Base-by-base conservation (phyloP, 2,113 vertebrate genomes). In the Promerops cafer region DNA sequence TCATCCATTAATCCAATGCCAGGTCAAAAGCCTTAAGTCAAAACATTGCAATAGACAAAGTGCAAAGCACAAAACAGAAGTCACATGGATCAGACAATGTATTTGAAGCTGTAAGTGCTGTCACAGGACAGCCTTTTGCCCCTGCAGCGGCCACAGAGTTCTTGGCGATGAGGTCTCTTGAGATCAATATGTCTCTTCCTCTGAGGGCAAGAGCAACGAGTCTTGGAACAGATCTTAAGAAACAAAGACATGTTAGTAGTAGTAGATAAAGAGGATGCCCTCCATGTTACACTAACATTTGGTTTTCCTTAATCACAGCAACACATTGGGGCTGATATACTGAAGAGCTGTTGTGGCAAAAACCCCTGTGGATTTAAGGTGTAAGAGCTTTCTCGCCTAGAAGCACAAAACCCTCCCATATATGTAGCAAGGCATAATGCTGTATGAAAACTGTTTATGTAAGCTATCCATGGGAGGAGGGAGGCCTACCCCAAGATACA, bases 111-210 rank as follows among this genome's bases (percentile, higher is more conserved):
- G 95, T 98, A 99, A 74, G 98, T 99, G 93, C 96, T 98, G 27
- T 99, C 99, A 60, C 99, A 99, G 95, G 99, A 99, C 87, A 99
- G 96, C 95, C 93, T 98, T 97, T 98, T 99, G 84, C 98, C 99
- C 96, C 97, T 99, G 98, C 99, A 99, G 95, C 99, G 99, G 26
- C 99, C 99, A 59, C 99, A 99, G 30, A 99, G 97, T 65, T 99
- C 99, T 96, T 99, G 99, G 44, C 99, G 98, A 83, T 99, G 99
- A 91, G 99, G 99, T 61, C 98, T 98, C 93, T 98, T 98, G 86
- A 99, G 98, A 91, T 99, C 99, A 54, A 99, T 98, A 68, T 99
- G 99, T 77, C 99, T 98, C 97, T 98, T 99, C 98, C 98, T 99
- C 96, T 97, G 98, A 89, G 98, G 98, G 89, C 99, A 99, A 97